phyloP scores from a whole-genome alignment of 2,113 vertebrate species.

The Corvus hawaiiensis region DNA sequence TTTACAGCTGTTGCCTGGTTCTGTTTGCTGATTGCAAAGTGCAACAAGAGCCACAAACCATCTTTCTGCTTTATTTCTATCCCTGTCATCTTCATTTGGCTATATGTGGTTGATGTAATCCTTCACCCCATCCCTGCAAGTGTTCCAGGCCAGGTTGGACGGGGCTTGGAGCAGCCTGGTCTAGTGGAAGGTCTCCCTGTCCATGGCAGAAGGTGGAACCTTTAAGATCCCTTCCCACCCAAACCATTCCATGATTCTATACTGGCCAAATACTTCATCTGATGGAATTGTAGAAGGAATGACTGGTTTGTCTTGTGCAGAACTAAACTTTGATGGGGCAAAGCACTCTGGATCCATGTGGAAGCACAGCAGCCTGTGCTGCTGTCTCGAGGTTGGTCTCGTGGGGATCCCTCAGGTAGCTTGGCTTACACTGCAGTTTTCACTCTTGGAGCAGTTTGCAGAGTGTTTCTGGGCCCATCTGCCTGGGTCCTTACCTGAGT shows the following conservation, averaged over 20 bases:
- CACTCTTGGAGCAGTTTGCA: neutral
- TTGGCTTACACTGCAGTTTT: rapidly evolving
- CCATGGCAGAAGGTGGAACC: neutral
- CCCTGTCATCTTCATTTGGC: rapidly evolving
- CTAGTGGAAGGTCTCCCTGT: neutral
- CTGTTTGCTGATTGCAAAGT: neutral
- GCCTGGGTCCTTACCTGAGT: neutral
- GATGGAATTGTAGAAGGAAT: neutral
- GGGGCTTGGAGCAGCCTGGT: neutral
- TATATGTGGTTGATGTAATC: neutral
- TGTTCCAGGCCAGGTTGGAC: neutral
- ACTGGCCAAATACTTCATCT: neutral
- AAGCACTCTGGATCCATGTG: neutral
- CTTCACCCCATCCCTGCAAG: neutral
- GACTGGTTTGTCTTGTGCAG: neutral
- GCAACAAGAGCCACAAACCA: neutral
- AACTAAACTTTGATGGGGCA: too few relatives aligned
- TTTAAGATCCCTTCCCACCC: neutral
- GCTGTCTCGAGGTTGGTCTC: rapidly evolving
- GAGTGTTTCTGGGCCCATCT: neutral
- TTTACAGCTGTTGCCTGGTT: neutral
- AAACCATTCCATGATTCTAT: neutral
- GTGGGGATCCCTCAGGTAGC: neutral
- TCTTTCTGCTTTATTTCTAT: neutral
- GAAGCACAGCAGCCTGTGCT: neutral